These are phyloP conservation scores for Sebastes elongatus DNA, from an alignment of 2,797 vertebrate species.

Conservation along the genomic window DNA sequence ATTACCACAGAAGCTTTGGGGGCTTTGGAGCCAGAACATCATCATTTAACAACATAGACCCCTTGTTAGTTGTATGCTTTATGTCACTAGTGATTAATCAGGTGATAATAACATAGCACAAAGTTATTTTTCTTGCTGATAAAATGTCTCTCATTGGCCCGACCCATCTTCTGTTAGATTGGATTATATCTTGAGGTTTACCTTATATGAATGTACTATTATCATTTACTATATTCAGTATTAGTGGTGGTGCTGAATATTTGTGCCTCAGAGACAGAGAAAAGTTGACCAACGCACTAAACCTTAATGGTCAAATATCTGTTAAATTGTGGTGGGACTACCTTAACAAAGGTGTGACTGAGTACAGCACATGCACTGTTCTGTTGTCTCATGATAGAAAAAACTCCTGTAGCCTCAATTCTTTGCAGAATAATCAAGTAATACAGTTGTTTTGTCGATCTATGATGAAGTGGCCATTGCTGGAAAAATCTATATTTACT, in stretches of 20 bases:
- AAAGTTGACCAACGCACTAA: neutral
- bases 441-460: neutral
- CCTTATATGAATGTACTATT: neutral
- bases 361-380: neutral
- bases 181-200: neutral
- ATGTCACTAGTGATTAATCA: neutral
- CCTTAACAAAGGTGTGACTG: neutral
- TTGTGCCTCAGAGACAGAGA: neutral
- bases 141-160: neutral
- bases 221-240: neutral
- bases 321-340: neutral
- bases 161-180: neutral
- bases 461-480: neutral
- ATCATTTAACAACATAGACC: neutral
- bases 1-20: neutral
- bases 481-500: neutral
- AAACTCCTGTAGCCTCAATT: neutral
- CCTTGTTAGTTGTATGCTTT: neutral
- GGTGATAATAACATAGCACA: neutral
- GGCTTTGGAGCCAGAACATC: neutral
- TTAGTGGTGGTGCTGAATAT: neutral
- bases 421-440: neutral
- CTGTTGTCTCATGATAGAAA: neutral
- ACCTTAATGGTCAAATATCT: neutral
- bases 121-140: neutral